A percentile compares a stretch with the other conserved stretches of the same genome.
phyloP scores from a whole-genome alignment of 2,797 vertebrate species.

The Erethizon dorsatum region DNA sequence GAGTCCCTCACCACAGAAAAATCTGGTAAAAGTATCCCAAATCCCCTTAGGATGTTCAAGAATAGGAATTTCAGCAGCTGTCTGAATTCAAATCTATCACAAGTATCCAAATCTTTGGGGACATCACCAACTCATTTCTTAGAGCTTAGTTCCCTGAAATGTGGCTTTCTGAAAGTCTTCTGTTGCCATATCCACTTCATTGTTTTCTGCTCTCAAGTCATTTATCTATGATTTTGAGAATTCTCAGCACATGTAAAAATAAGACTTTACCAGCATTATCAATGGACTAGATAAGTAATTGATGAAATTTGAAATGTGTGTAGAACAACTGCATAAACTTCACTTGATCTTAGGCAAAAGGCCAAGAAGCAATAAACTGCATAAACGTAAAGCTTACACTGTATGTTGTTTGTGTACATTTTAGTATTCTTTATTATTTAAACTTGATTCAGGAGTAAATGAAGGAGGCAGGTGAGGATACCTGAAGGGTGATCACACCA shows the following conservation, averaged over 20 bases:
- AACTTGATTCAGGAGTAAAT: neutral
- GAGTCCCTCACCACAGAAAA: neutral
- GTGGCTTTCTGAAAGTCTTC: neutral
- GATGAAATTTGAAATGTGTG: neutral
- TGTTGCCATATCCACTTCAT: neutral
- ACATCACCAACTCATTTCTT: conserved; percentile 3
- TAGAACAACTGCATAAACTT: too few species aligned
- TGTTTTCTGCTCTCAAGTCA: neutral
- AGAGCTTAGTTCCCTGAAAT: neutral
- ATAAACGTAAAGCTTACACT: neutral
- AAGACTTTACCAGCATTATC: neutral
- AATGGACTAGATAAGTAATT: neutral
- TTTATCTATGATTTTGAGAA: neutral
- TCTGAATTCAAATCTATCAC: neutral
- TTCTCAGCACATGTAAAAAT: neutral
- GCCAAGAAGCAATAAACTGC: neutral
- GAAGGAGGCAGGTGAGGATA: neutral
- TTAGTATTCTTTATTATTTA: conserved; percentile 53
- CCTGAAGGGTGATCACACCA: neutral
- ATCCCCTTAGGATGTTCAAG: neutral
- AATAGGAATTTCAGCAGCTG: neutral
- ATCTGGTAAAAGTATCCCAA: conserved; percentile 3
- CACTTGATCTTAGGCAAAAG: too few species aligned
- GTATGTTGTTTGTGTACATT: conserved; percentile 26
- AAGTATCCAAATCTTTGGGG: neutral